A percentile compares a stretch with the other conserved stretches of the same genome.
phyloP scores from a whole-genome alignment of 1,140 invertebrate genomes.

The Lordiphosa clarofinis region DNA sequence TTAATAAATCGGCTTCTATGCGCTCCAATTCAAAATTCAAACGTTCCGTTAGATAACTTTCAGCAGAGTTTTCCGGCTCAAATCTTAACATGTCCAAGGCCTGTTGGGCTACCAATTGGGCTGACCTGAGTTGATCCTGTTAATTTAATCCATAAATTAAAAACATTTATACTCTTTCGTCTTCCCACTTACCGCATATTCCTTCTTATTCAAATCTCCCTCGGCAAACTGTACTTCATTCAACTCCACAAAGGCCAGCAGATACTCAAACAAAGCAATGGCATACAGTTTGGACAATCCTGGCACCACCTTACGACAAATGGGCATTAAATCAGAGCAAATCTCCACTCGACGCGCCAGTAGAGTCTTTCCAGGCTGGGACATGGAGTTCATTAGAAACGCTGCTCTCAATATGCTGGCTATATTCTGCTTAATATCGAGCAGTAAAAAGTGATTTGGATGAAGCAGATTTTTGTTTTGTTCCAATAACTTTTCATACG shows the following conservation, averaged over 20 bases:
- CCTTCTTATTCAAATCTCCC: slow-evolving; percentile 51
- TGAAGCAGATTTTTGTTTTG: slow-evolving; percentile 82
- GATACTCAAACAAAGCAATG: slow-evolving; percentile 87
- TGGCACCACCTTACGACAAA: slow-evolving; percentile 86
- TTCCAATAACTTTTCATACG: slow-evolving; percentile 82
- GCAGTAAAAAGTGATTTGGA: slow-evolving; percentile 84
- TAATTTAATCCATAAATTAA: not conserved
- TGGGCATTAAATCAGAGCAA: slow-evolving; percentile 84
- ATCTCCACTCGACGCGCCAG: slow-evolving; percentile 82
- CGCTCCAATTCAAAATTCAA: slow-evolving; percentile 62
- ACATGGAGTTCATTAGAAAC: slow-evolving; percentile 80
- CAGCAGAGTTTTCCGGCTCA: slow-evolving; percentile 86
- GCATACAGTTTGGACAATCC: slow-evolving; percentile 87
- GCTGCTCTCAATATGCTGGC: slow-evolving; percentile 82
- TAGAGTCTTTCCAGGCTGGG: slow-evolving; percentile 63
- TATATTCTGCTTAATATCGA: slow-evolving; percentile 85
- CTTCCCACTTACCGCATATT: slow-evolving; percentile 41
- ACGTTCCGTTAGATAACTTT: slow-evolving; percentile 83
- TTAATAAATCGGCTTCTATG: slow-evolving; percentile 62
- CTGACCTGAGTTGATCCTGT: slow-evolving; percentile 79
- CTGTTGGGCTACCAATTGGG: slow-evolving; percentile 82
- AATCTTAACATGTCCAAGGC: slow-evolving; percentile 85
- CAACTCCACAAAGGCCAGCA: slow-evolving; percentile 84
- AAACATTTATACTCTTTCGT: too few relatives aligned
- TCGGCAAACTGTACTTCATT: slow-evolving; percentile 77